Conservation (phyloP, 2,113 vertebrate genomes). For the Rhizomys pruinosus region DNA sequence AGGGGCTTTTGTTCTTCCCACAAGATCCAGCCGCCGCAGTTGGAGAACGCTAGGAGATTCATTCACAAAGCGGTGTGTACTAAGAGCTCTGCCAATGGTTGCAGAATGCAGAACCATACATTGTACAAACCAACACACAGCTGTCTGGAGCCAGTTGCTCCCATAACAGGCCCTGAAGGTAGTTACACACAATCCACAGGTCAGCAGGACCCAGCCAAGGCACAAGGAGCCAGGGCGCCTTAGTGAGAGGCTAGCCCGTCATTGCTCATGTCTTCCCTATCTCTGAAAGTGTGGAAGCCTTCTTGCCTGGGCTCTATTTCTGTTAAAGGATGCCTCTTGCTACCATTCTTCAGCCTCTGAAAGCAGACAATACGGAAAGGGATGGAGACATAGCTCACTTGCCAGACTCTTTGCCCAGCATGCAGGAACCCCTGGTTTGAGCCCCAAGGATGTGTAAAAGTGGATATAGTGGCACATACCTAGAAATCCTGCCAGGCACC, state of each 20-base stretch:
- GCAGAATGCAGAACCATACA: neutral
- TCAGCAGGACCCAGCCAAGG: accelerated
- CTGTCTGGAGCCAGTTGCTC: neutral
- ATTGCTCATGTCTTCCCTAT: neutral
- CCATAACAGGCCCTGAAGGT: no score
- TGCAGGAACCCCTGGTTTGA: neutral
- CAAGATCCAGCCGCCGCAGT: neutral
- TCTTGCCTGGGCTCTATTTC: neutral
- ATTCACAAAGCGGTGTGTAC: neutral
- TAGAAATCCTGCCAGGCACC: neutral
- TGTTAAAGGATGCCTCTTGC: no score
- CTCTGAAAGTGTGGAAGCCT: neutral
- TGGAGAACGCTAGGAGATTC: neutral
- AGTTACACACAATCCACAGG: neutral
- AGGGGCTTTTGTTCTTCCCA: accelerated
- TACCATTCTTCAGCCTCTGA: neutral
- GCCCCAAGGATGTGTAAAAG: neutral
- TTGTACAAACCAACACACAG: neutral
- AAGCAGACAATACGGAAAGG: neutral
- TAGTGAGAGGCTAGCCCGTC: neutral
- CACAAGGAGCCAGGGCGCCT: neutral
- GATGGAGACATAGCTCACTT: neutral
- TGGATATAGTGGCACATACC: neutral
- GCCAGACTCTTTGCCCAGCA: neutral
- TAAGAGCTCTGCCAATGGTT: neutral